Percentiles rank a stretch among this genome's conserved stretches.
phyloP scores from a whole-genome alignment of 2,797 vertebrate genomes.

The Alexandromys oeconomus region DNA sequence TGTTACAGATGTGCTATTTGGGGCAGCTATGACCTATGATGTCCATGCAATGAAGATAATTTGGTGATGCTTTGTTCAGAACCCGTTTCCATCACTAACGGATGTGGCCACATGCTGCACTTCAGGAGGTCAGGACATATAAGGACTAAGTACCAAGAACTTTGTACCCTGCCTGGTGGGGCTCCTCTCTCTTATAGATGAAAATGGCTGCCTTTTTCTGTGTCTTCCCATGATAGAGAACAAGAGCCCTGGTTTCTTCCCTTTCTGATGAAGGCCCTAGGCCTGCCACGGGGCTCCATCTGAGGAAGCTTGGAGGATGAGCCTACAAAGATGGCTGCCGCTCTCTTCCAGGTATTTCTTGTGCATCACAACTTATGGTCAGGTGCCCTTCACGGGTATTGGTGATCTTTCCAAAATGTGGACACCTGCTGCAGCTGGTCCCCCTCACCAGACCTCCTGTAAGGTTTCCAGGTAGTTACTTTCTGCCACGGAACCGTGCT shows the following conservation, averaged over 20 bases:
- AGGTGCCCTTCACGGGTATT: neutral
- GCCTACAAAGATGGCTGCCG: neutral
- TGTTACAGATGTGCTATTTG: neutral
- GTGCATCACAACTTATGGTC: neutral
- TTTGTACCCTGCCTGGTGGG: neutral
- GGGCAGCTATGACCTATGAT: neutral
- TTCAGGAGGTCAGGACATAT: neutral
- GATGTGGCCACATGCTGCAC: neutral
- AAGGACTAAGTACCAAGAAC: neutral
- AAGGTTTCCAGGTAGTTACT: neutral
- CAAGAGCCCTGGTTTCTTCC: neutral
- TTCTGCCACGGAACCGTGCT: neutral
- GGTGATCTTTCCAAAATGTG: neutral
- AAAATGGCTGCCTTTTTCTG: neutral
- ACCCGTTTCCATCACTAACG: neutral
- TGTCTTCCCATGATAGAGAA: neutral
- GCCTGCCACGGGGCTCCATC: neutral
- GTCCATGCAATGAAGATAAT: neutral
- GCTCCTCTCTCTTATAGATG: neutral
- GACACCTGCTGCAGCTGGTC: neutral
- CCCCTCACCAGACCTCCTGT: neutral
- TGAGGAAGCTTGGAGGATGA: neutral
- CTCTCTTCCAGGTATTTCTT: neutral
- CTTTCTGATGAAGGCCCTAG: neutral
- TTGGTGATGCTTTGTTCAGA: neutral